Percentiles rank a stretch among this genome's conserved stretches.
Conservation (phyloP, 1,140 invertebrate genomes). For the Leptoteleia sp. region DNA sequence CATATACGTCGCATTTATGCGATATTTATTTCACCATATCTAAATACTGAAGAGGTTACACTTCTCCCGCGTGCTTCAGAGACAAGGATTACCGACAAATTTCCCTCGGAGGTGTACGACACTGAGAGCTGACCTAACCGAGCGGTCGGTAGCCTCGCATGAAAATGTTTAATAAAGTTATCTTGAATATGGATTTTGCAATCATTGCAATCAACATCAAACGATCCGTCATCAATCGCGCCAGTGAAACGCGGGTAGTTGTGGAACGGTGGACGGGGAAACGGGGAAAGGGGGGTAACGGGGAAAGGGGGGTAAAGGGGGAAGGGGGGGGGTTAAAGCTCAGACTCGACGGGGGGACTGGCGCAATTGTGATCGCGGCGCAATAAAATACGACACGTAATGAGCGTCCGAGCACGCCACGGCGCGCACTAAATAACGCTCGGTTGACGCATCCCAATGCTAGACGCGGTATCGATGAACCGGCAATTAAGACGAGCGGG, state of each 20-base stretch:
- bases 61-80: too few species aligned
- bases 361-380: constrained; percentile 32
- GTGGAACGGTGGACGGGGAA: constrained; percentile 23
- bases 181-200: constrained; percentile 50
- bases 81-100: too few species aligned
- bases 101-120: too few species aligned
- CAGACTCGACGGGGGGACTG: too few species aligned
- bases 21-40: too few species aligned
- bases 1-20: too few species aligned
- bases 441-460: constrained; percentile 53
- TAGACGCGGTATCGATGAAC: constrained; percentile 65
- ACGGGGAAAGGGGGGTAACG: too few species aligned
- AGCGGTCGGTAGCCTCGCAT: too few species aligned
- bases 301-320: too few species aligned
- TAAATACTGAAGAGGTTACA: too few species aligned
- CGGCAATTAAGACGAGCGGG: constrained; percentile 62
- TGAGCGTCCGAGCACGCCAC: constrained; percentile 36
- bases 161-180: constrained; percentile 28
- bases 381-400: constrained; percentile 61
- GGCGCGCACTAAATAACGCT: constrained; percentile 64
- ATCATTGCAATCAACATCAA: constrained; percentile 33
- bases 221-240: constrained; percentile 36
- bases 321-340: too few species aligned
- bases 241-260: constrained; percentile 18
- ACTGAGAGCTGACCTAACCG: too few species aligned